Evolutionary conservation across 1,140 invertebrate genomes (phyloP), one percentile per base, ranked within the genome.

Genomic region (Drosophila albomicans): DNA sequence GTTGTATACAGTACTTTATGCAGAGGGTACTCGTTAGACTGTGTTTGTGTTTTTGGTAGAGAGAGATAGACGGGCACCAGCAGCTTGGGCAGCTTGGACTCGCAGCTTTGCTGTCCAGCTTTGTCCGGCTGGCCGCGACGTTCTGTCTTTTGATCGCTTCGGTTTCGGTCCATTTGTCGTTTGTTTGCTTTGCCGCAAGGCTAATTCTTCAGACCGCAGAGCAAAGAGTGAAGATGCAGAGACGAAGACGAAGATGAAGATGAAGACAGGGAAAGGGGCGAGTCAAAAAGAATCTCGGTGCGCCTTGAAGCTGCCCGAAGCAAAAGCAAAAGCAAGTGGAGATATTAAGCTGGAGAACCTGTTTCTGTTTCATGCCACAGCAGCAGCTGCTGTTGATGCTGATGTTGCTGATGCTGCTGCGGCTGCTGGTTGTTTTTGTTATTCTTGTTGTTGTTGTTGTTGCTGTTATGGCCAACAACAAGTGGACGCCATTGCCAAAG

Each of bases 111-210:
- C 35, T 32, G 30, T 15, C 15, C 8, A 43, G 25, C 15, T 30
- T 38, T 48, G 65, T 46, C 13, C 13, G 30, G 49, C 20, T 11
- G 59, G 64, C 48, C 56, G 49, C 63, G 78, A 25, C 35, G 73
- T 69, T 84, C 76, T 84, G 58, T 84, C 84, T 88, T 88, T 88
- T 88, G 84, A 88, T 88, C 85, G 85, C 54, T 79, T 88, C 78
- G 75, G 86, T 90, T 85, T 88, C 81, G 85, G 86, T 90, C 85
- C 85, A 89, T 89, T 89, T 89, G 85, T 89, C 85, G 85, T 89
- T 89, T 89, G 85, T 89, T 89, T 89, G 85, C 85, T 85, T 89
- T 79, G 86, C 85, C 85, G 86, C 85, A 72, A 78, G 85, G 78
- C 85, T 88, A 88, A 88, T 89, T 89, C 81, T 74, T 64, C 77